phyloP scores from a whole-genome alignment of 2,888 invertebrate species.

The Hylaea fasciaria region DNA sequence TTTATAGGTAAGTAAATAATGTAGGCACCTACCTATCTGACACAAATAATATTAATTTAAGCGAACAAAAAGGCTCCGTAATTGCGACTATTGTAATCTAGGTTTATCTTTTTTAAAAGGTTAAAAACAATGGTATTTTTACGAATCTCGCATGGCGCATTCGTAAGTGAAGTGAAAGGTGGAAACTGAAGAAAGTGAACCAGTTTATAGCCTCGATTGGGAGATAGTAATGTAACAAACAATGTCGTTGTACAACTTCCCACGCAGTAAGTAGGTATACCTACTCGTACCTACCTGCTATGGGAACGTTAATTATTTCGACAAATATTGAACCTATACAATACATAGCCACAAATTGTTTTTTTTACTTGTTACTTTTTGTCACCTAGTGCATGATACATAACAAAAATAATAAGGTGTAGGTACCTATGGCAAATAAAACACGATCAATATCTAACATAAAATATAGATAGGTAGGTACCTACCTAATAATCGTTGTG shows the following conservation, averaged over 20 bases:
- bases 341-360: too few relatives aligned
- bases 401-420: too few relatives aligned
- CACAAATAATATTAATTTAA: background rate
- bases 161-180: slow-evolving; percentile 40
- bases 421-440: too few relatives aligned
- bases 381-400: too few relatives aligned
- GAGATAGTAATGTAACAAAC: slow-evolving; percentile 29
- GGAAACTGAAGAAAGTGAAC: slow-evolving; percentile 38
- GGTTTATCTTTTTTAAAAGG: too few relatives aligned
- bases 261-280: too few relatives aligned
- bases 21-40: background rate
- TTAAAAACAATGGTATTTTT: slow-evolving; percentile 2
- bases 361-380: background rate
- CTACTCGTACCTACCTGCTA: background rate
- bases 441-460: too few relatives aligned
- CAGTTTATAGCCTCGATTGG: slow-evolving; percentile 42
- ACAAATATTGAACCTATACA: background rate
- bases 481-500: too few relatives aligned
- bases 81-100: background rate
- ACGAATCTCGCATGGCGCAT: background rate
- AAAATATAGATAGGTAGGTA: too few relatives aligned
- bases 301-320: slow-evolving; percentile 7
- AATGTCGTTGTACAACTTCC: slow-evolving; percentile 16
- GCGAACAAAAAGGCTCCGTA: background rate
- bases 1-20: background rate